These are phyloP conservation scores for Bucorvus abyssinicus DNA, from an alignment of 2,797 vertebrate species.

Conservation along the genomic window DNA sequence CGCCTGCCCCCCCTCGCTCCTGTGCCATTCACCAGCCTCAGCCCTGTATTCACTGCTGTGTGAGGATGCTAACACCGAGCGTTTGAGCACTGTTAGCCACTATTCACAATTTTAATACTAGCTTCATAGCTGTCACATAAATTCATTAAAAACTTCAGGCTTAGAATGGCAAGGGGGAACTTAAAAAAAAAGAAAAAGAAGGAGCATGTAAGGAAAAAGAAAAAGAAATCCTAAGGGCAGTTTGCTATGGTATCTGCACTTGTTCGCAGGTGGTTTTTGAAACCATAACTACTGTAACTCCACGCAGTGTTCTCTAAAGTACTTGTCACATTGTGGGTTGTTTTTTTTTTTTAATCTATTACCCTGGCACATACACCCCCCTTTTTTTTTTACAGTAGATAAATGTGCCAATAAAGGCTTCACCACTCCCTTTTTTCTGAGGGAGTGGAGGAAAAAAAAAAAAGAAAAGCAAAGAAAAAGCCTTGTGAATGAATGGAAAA, in stretches of 20 bases:
- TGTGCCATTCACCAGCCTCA: not conserved
- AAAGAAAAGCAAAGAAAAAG: constrained; percentile 53
- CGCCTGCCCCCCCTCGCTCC: not conserved
- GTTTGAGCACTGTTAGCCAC: constrained; percentile 51
- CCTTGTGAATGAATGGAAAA: constrained; percentile 88
- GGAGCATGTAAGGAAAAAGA: not conserved
- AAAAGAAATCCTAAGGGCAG: constrained; percentile 48
- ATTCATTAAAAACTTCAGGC: constrained; percentile 68
- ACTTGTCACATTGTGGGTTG: constrained; percentile 42
- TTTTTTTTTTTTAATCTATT: not conserved
- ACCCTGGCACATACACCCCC: not conserved
- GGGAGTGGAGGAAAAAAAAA: not conserved
- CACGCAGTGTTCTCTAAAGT: constrained; percentile 55
- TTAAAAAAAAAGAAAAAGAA: constrained; percentile 49
- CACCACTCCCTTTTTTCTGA: not conserved
- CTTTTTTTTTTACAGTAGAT: constrained; percentile 72
- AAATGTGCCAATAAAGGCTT: constrained; percentile 73
- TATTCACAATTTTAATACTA: constrained; percentile 80
- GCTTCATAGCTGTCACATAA: constrained; percentile 85
- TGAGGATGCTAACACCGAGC: constrained; percentile 39
- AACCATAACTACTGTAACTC: constrained; percentile 72
- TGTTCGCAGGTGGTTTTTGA: constrained; percentile 78
- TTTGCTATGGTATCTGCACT: constrained; percentile 68
- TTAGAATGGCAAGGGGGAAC: constrained; percentile 60
- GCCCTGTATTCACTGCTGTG: constrained; percentile 29